Evolutionary conservation across 2,113 vertebrate genomes (phyloP).

Genomic region (Gymnocephalus cernua): DNA sequence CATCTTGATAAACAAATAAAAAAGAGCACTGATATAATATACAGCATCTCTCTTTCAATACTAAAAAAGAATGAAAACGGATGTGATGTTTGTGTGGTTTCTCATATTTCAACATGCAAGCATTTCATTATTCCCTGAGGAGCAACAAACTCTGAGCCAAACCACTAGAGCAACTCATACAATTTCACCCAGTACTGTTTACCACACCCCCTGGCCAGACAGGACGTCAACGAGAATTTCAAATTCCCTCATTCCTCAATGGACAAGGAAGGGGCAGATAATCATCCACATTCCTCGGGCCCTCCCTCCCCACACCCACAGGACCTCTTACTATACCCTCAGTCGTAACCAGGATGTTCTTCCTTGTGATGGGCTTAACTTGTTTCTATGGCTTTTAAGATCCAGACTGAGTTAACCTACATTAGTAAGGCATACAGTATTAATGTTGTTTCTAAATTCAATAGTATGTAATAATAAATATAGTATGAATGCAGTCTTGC

Average conservation of each 20-base stretch:
- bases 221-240: slow-evolving; percentile 34
- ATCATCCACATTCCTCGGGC: slow-evolving; percentile 72
- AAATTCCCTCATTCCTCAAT: slow-evolving; percentile 52
- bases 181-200: slow-evolving; percentile 16
- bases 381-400: slow-evolving; percentile 28
- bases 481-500: slow-evolving; percentile 10
- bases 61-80: slow-evolving; percentile 34
- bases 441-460: background rate
- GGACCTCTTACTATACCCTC: slow-evolving; percentile 55
- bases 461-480: background rate
- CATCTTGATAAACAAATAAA: slow-evolving; percentile 14
- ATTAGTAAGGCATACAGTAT: slow-evolving; percentile 13
- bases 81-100: slow-evolving; percentile 46
- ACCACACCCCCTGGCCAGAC: slow-evolving; percentile 16
- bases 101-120: slow-evolving; percentile 69
- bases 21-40: background rate
- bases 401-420: background rate
- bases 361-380: slow-evolving; percentile 28
- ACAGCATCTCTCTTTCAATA: background rate
- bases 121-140: slow-evolving; percentile 78
- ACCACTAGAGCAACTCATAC: slow-evolving; percentile 35
- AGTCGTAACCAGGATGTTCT: slow-evolving; percentile 54
- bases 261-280: slow-evolving; percentile 59
- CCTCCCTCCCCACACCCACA: slow-evolving; percentile 61
- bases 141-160: slow-evolving; percentile 63